Evolutionary conservation across 2,888 invertebrate genomes (phyloP), one percentile per base, ranked within the genome.

Genomic region (Parnassius orleans): DNA sequence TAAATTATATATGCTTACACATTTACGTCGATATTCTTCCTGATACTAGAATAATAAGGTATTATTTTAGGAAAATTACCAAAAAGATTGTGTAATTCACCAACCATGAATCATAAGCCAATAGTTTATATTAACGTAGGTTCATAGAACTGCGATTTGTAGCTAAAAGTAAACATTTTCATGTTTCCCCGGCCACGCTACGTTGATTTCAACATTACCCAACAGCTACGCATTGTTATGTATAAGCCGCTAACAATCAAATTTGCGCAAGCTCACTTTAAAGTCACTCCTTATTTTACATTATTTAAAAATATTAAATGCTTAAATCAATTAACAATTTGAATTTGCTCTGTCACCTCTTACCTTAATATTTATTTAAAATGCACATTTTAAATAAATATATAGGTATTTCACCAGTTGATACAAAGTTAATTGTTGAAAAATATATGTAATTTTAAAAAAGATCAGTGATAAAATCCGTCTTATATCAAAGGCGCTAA

Each of bases 161-260:
- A 74, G 73, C 75, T 76, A 74, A 75, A 81, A 79, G 78, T 82
- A 84, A 85, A 85, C 80, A 80, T 76, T 81, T 81, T 77, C 77
- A 71, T 71, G 69, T 70, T 76, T 72, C 64, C 68, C 69, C 68
- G 65, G 69, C 79, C 78, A 76, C 71, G 72, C 73, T 61, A 65
- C 65, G 61, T 73, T 66, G 65, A 53, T 64, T 66, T 68, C 70
- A 71, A 65, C 69, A 66, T 74, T 77, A 68, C 73, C 65, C 69
- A 76, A 77, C 70, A 66, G 33, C 33, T 33, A 57, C 56, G 46
- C 10, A 47, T 3, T n/a, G 47, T 47, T n/a, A 47, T 47, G 47
- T 47, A n/a, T 43, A 43, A 3, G 43, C 10, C 2, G 9, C 43
- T 11, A 11, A 11, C 43, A 43, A 51, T 19, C 24, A 24, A 24